Conservation (phyloP, 92 coral and sea anemone genomes). For the Umimayanthus chanpuru region DNA sequence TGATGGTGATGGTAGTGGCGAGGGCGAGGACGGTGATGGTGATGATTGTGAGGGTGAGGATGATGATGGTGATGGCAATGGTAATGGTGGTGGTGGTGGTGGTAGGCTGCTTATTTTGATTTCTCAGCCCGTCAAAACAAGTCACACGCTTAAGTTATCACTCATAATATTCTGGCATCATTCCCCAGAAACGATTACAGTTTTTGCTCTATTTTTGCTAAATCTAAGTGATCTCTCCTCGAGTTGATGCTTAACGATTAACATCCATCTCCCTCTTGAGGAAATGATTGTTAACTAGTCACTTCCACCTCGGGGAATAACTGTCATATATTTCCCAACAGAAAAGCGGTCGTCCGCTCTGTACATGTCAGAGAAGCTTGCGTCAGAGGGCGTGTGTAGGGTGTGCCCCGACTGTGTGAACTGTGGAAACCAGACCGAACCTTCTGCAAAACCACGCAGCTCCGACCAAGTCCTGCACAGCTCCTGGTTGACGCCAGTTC, state of each 20-base stretch:
- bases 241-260: too few relatives aligned
- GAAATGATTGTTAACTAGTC: background rate
- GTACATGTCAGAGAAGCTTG: conserved; percentile 68
- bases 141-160: too few relatives aligned
- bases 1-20: background rate
- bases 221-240: too few relatives aligned
- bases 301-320: background rate
- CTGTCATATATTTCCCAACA: conserved; percentile 15
- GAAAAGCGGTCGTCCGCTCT: conserved; percentile 72
- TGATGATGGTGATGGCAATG: background rate
- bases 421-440: conserved; percentile 40
- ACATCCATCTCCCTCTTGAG: background rate
- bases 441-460: conserved; percentile 6
- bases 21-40: background rate
- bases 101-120: too few relatives aligned
- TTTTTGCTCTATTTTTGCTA: too few relatives aligned
- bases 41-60: background rate
- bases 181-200: too few relatives aligned
- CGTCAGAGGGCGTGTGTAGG: conserved; percentile 61
- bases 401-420: conserved; percentile 71
- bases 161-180: too few relatives aligned
- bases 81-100: too few relatives aligned
- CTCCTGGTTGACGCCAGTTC: conserved; percentile 3
- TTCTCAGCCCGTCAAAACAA: too few relatives aligned
- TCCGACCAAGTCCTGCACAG: conserved; percentile 36